phyloP scores from a whole-genome alignment of 2,888 invertebrate species.

The Lasioglossum pauxillum region DNA sequence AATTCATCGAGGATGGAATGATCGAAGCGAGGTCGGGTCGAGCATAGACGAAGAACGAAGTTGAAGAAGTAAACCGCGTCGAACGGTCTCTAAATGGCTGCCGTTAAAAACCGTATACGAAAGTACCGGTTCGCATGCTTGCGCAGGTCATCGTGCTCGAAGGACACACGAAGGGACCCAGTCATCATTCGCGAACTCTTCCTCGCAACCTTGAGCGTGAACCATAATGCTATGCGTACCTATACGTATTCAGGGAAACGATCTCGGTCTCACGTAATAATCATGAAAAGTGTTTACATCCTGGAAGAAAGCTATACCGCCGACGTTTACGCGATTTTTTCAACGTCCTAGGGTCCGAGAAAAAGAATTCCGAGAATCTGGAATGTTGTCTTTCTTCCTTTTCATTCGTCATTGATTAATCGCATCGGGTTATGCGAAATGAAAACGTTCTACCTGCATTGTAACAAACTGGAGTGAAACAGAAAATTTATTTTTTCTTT shows the following conservation, averaged over 20 bases:
- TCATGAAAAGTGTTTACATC: neutral
- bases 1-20: slow-evolving; percentile 7
- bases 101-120: slow-evolving; percentile 61
- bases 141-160: slow-evolving; percentile 28
- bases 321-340: neutral
- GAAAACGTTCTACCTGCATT: no score
- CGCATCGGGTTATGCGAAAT: no score
- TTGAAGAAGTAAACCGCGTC: slow-evolving; percentile 60
- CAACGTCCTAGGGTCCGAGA: neutral
- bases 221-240: neutral
- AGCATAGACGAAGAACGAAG: slow-evolving; percentile 55
- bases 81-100: slow-evolving; percentile 70
- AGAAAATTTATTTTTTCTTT: no score
- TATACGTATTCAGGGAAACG: neutral
- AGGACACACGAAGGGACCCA: slow-evolving; percentile 41
- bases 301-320: neutral
- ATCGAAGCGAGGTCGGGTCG: slow-evolving; percentile 60
- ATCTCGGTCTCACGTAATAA: neutral
- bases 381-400: neutral
- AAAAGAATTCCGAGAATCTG: neutral
- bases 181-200: slow-evolving; percentile 9
- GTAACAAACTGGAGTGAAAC: no score
- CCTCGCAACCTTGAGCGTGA: neutral
- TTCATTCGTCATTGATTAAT: no score
- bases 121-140: slow-evolving; percentile 41